Base-by-base conservation (phyloP, 2,113 vertebrate genomes). In the Thunnus thynnus region DNA sequence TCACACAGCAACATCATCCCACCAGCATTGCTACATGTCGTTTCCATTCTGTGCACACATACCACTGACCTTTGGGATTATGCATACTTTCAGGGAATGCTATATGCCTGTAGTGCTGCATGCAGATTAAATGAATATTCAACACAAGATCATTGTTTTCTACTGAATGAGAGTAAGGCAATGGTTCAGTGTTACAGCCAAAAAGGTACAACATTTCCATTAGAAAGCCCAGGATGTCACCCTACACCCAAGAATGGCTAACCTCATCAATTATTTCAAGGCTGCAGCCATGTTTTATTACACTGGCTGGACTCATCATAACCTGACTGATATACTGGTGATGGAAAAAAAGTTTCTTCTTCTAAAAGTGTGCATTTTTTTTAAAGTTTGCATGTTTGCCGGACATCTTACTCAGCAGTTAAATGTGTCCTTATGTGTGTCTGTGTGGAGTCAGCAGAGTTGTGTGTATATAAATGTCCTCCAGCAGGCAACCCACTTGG, bases 191-290 rank as follows among this genome's bases (percentile, higher is more conserved):
- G 36, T 18, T 51, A 58, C 30, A 70, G 66, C 48, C 25, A 76
- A 55, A 76, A 41, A 54, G 44, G 20, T 62, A 27, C 22, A 57
- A n/a, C 22, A 30, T 61, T 71, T 82, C 72, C 30, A 60, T 2
- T 9, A 27, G 70, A 87, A 52, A 78, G 81, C 63, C 68, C 41
- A 32, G 54, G 65, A 78, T 74, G 92, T 87, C 80, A 93, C 54
- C 78, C 20, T 87, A 91, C 77, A 88, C 90, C 88, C 58, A 77
- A 73, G 68, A 83, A 81, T 20, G 68, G 18, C 69, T 78, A 52
- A 6, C 25, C 52, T 92, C 88, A 93, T 93, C 55, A 92, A 94
- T 94, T 71, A 94, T 93, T 93, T 80, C 76, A 80, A 62, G 76
- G 84, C 65, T 83, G 86, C 61, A 79, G 65, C 71, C 61, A 77